Base-by-base conservation (phyloP, 2,888 invertebrate species). In the Punctoribates punctum region DNA sequence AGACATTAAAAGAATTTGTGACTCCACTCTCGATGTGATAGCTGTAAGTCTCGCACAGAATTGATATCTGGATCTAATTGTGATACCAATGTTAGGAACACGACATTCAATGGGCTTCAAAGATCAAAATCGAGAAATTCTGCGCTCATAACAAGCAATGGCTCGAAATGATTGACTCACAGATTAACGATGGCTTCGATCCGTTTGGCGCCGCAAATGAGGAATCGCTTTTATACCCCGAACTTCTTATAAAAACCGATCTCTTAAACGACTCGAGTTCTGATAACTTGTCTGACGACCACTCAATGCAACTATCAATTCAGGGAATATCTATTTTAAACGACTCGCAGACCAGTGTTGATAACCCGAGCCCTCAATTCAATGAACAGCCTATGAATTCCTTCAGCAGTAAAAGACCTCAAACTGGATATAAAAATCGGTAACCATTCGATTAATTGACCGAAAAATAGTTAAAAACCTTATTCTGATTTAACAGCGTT, bases 61-160 rank as follows among this genome's bases (percentile, higher is more conserved):
- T 27, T 17, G 29, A 1, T 62, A 20, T 73, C n/a, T 42, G 8
- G 11, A 72, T 46, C 15, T 27, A 23, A 20, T 48, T 29, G 23
- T 62, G 20, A 5, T 34, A 34, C 3, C 34, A 34, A 34, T 57
- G 34, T 20, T 57, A 88, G 88, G 88, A 89, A 82, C 90, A 91
- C 84, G 92, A 93, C 85, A 89, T 89, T 79, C 91, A 92, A 77
- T 98, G 97, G 97, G 92, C 94, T n/a, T 90, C 89, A 75, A 89
- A 94, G 82, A 95, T 98, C 78, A 93, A 93, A 86, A 89, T 89
- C 74, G 97, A 97, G 85, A 91, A 96, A 81, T 99, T 98, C 85
- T 89, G 95, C n/a, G 94, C 94, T 85, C 96, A 98, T 85, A 99
- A 99, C 85, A 93, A 94, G 0, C 96, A 98, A 83, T 99, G 98